Evolutionary conservation across 2,113 vertebrate species (phyloP), one percentile per base, ranked within the genome.

Genomic region (Cynocephalus volans): DNA sequence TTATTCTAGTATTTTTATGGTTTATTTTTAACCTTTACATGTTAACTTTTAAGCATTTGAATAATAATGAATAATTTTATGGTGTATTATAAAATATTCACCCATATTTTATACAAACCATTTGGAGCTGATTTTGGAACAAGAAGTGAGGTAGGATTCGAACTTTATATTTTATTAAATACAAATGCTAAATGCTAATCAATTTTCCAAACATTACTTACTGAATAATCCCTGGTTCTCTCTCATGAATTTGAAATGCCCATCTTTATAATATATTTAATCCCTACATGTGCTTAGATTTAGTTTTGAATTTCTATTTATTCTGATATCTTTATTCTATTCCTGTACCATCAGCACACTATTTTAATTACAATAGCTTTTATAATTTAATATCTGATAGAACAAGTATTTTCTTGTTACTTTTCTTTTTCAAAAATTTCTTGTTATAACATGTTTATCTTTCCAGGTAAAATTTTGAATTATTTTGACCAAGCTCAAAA

Each of bases 1-100:
- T 88, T 88, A 70, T 36, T 77, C 48, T 79, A 52, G 11, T 48
- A 87, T 9, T 77, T 87, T 76, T 33, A 65, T 73, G 5, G 10
- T 54, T 96, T 79, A 79, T 24, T 90, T 79, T 79, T 54, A 79
- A 62, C 9, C 18, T 80, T 93, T 58, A 69, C 9, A 23, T 80
- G 76, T 58, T 88, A 93, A 67, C 36, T 6, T 82, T 88, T 79
- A 72, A 50, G 5, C n/a, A 85, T 87, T 77, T 82, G 19, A 82
- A 76, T 95, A 24, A n/a, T 83, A 58, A 65, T 88, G 33, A n/a
- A 36, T 65, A 95, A 76, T 89, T 88, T 95, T 67, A 79, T 85
- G 64, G 4, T 48, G 88, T 73, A 56, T 91, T 79, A 73, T 72
- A 88, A 45, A 70, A 77, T 65, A 79, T 58, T 83, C 45, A 72